Base-by-base conservation (phyloP, 2,113 vertebrate species). In the Centropristis striata region DNA sequence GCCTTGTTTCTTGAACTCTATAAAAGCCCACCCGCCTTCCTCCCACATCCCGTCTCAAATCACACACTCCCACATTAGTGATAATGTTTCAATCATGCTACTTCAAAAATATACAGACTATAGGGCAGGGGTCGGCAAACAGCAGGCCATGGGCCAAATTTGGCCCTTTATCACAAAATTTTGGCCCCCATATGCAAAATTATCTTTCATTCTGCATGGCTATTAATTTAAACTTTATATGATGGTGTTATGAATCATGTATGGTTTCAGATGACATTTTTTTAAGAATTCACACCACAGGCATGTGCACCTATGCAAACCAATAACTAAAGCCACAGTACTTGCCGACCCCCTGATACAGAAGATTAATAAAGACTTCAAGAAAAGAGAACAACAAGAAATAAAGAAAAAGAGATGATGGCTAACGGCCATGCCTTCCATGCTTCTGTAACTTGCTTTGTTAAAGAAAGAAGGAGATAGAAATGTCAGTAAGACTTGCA, bases 391-490 rank as follows among this genome's bases (percentile, higher is more conserved):
- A 37, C 3, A 67, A 64, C 46, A 73, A 41, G 14, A 83, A 75
- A 66, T n/a, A 16, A n/a, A 71, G 60, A 25, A 47, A 81, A 23
- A 64, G 8, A 86, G 53, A 84, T 83, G 73, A 83, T 78, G 85
- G 80, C 81, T 88, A 86, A 80, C 23, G 28, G 61, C 85, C 90
- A 93, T 92, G 92, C 91, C 78, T 90, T 86, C 77, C 92, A 93
- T 95, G 93, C 92, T 84, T 86, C 83, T 86, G 64, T 72, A 15
- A 85, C 32, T 82, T 75, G 58, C 60, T 81, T 84, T 59, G 61
- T 69, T 47, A 83, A 72, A 78, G 32, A 71, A 73, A 69, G 73
- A 49, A 60, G 51, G 44, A 55, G 27, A 41, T 41, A 75, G 36
- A 81, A 61, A 58, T 75, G 23, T 87, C 66, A 84, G 61, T 78